Base-by-base conservation (phyloP, 2,888 invertebrate genomes). In the Drosophila yooni region DNA sequence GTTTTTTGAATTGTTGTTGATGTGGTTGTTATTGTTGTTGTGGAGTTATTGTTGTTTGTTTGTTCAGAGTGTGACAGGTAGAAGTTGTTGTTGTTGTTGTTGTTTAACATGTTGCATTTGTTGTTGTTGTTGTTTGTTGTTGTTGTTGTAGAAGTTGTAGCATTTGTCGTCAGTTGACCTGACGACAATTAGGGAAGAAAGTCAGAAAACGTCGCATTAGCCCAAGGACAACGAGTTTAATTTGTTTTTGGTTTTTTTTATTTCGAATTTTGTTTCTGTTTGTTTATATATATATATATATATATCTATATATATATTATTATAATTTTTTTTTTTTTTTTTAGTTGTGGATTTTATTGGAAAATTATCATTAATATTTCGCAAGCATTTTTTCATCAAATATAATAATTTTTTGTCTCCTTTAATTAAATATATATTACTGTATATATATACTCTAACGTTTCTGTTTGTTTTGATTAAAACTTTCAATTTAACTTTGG, bases 151-250 rank as follows among this genome's bases (percentile, higher is more conserved):
- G 89, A 88, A 81, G 87, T 90, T 90, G 92, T 88, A 81, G 92
- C 87, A 89, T 91, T 92, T 92, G 93, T 93, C 93, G 93, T 93
- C 93, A 93, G 93, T 91, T 93, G 92, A 93, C 93, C 93, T 93
- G 93, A 93, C 93, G 93, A 93, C 93, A 93, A 92, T 74, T 86
- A 50, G 92, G 92, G 91, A 92, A 92, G 89, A 93, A 93, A 93
- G 91, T 92, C 92, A 93, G 92, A 93, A 93, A 93, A 93, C 93
- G 93, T 92, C 92, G 93, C 90, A 93, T 93, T 93, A 93, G 93
- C 93, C 93, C 93, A 93, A 92, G 89, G 88, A 90, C 89, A 89
- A 86, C 90, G 85, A 82, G 89, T 86, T 84, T 79, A 65, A 64
- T 75, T 60, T 62, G 51, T 31, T 59, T 36, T 36, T 36, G 36